Evolutionary conservation across 92 coral and sea anemone species (phyloP).

Genomic region (Zoanthus sociatus): DNA sequence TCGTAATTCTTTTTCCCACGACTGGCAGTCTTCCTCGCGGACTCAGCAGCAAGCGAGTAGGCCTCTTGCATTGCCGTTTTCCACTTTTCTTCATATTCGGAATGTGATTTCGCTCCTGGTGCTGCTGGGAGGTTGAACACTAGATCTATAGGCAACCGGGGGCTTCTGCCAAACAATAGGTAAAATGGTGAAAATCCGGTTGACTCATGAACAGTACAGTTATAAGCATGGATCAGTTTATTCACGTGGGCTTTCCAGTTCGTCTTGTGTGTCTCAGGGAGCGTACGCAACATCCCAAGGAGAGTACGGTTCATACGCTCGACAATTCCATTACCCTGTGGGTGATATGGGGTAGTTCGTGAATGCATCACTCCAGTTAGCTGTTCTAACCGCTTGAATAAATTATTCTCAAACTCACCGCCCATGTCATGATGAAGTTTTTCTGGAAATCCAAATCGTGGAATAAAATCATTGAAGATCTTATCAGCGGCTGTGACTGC

Average conservation of each 20-base stretch:
- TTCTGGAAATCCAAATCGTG: constrained; percentile 27
- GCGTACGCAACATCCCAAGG: constrained; percentile 60
- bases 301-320: constrained; percentile 59
- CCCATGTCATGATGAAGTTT: constrained; percentile 57
- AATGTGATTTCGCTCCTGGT: constrained; percentile 30
- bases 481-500: constrained; percentile 24
- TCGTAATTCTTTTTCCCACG: constrained; percentile 30
- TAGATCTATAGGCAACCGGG: constrained; percentile 52
- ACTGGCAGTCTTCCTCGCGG: background rate
- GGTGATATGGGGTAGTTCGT: constrained; percentile 58
- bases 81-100: constrained; percentile 56
- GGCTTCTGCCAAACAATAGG: constrained; percentile 55
- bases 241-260: constrained; percentile 68
- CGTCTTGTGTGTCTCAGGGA: constrained; percentile 59
- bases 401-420: constrained; percentile 54
- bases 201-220: constrained; percentile 58
- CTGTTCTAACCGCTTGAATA: constrained; percentile 54
- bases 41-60: constrained; percentile 47
- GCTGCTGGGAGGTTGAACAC: constrained; percentile 41
- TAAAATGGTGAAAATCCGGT: constrained; percentile 61
- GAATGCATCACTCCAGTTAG: constrained; percentile 50
- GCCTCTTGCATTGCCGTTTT: constrained; percentile 57
- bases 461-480: constrained; percentile 23
- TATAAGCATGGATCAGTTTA: constrained; percentile 64
- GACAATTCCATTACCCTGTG: constrained; percentile 38